Percentiles rank a stretch among this genome's conserved stretches.
Conservation (phyloP, 2,113 vertebrate species). For the Oostethus manadensis region DNA sequence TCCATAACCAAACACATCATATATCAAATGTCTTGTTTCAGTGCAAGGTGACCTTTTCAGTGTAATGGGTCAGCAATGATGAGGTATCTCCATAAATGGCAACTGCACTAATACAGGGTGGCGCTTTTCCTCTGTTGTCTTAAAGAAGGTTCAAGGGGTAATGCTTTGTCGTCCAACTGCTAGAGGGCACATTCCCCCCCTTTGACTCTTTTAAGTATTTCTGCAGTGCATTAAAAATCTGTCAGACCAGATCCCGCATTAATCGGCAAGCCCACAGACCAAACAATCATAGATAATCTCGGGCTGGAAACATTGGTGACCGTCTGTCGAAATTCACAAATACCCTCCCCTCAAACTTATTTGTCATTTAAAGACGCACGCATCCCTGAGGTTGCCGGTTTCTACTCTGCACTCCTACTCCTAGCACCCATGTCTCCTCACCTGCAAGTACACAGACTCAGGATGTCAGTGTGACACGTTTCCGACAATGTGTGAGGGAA, state of each 20-base stretch:
- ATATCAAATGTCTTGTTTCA: slow-evolving; percentile 14
- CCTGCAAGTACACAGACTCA: slow-evolving; percentile 52
- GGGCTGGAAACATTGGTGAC: slow-evolving; percentile 58
- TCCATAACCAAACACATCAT: slow-evolving; percentile 3
- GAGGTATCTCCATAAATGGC: slow-evolving; percentile 13
- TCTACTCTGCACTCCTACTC: slow-evolving; percentile 5
- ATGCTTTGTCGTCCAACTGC: slow-evolving; percentile 43
- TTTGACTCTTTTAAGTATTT: slow-evolving; percentile 59
- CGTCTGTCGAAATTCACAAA: slow-evolving; percentile 61
- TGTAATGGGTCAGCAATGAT: slow-evolving; percentile 34
- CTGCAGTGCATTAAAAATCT: slow-evolving; percentile 56
- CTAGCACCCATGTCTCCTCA: slow-evolving; percentile 51
- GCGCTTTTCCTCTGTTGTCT: background rate
- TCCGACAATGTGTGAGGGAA: slow-evolving; percentile 21
- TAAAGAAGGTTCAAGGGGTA: background rate
- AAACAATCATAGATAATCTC: slow-evolving; percentile 68
- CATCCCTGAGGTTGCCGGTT: slow-evolving; percentile 1
- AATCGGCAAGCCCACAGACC: slow-evolving; percentile 60
- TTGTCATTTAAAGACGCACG: slow-evolving; percentile 38
- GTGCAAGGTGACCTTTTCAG: slow-evolving; percentile 62
- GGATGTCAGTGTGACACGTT: slow-evolving; percentile 55
- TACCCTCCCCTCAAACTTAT: slow-evolving; percentile 52
- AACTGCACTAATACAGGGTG: slow-evolving; percentile 1
- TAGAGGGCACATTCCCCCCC: slow-evolving; percentile 22
- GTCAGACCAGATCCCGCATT: slow-evolving; percentile 64